Evolutionary conservation across 2,888 invertebrate genomes (phyloP).

Genomic region (Adela reaumurella): DNA sequence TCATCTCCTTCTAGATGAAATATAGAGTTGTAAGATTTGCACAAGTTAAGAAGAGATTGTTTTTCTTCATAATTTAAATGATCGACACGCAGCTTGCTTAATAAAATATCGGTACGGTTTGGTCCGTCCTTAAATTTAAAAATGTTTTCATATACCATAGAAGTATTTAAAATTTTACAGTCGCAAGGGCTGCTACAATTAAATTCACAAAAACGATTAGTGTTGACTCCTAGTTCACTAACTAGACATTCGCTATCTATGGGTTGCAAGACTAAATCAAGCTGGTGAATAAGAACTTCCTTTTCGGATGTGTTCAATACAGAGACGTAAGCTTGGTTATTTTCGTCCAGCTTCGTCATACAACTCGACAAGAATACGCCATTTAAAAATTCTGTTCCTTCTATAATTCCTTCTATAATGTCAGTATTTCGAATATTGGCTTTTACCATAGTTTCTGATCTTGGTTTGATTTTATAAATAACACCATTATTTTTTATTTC

Average conservation of each 20-base stretch:
- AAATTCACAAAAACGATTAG: background rate
- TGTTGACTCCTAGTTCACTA: no score
- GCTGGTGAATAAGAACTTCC: constrained; percentile 9
- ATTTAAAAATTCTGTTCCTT: constrained; percentile 7
- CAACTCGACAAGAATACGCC: constrained; percentile 11
- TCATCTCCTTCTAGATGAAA: constrained; percentile 5
- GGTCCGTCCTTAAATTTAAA: no score
- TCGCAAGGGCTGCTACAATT: background rate
- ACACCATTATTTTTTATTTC: no score
- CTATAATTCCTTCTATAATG: constrained; percentile 11
- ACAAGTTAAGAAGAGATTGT: background rate
- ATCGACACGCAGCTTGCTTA: background rate
- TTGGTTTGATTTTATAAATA: constrained; percentile 5
- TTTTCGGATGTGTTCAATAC: constrained; percentile 10
- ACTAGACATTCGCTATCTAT: background rate
- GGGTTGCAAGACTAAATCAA: constrained; percentile 10
- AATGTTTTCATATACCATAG: no score
- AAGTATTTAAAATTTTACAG: no score
- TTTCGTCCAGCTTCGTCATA: constrained; percentile 8
- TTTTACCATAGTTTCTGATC: constrained; percentile 10
- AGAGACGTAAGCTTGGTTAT: constrained; percentile 9
- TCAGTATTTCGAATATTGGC: constrained; percentile 11
- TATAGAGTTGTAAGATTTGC: background rate
- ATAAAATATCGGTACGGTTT: no score
- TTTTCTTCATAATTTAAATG: constrained; percentile 3